Evolutionary conservation across 2,888 invertebrate genomes (phyloP).

Genomic region (Drosophila mercatorum): DNA sequence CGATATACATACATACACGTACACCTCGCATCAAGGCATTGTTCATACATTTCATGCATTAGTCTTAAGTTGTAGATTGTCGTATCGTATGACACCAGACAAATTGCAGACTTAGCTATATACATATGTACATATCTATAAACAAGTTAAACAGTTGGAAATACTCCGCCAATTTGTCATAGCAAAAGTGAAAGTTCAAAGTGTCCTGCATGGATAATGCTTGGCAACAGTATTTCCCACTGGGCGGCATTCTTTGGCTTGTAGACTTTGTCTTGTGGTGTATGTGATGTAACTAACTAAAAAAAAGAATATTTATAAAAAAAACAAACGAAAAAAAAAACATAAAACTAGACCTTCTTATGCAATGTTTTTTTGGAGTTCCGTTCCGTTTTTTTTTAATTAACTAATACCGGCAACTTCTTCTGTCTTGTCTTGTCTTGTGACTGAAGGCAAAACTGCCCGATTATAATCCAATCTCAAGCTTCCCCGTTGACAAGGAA

Average conservation of each 20-base stretch:
- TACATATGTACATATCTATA: neutral
- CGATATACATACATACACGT: constrained; percentile 9
- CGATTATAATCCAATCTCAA: constrained; percentile 86
- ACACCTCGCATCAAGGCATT: constrained; percentile 62
- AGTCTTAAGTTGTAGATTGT: constrained; percentile 68
- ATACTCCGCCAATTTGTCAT: constrained; percentile 1
- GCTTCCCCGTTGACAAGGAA: constrained; percentile 85
- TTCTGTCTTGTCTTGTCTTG: constrained; percentile 75
- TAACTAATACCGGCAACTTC: constrained; percentile 72
- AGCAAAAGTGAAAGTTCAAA: neutral
- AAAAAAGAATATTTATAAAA: constrained; percentile 9
- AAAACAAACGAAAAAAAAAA: neutral
- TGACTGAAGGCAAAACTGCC: constrained; percentile 85
- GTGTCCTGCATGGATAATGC: constrained; percentile 6
- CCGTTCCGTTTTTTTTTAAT: constrained; percentile 57
- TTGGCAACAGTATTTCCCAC: constrained; percentile 8
- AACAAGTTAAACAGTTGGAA: constrained; percentile 4
- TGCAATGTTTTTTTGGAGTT: constrained; percentile 49
- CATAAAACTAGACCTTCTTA: constrained; percentile 20
- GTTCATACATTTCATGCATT: constrained; percentile 81
- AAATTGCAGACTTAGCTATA: constrained; percentile 28
- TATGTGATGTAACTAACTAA: constrained; percentile 66
- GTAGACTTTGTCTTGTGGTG: constrained; percentile 46
- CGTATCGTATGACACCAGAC: constrained; percentile 51
- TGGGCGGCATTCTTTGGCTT: constrained; percentile 42